A percentile compares a stretch with the other conserved stretches of the same genome.
phyloP scores from a whole-genome alignment of 2,113 vertebrate species.

The Dipodomys merriami region DNA sequence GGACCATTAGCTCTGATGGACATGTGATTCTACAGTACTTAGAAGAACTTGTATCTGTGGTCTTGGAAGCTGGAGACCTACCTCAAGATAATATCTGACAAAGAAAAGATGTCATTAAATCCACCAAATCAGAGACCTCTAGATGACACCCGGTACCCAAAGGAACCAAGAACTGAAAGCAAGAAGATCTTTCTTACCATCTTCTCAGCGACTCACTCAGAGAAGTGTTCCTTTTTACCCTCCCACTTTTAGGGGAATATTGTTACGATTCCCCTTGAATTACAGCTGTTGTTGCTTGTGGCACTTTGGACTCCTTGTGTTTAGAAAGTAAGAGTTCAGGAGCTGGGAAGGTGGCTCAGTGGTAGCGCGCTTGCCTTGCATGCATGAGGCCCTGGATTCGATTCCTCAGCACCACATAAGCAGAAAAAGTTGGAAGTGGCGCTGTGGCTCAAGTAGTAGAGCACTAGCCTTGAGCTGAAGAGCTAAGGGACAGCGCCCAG shows the following conservation, averaged over 20 bases:
- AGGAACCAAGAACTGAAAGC: background rate
- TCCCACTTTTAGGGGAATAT: background rate
- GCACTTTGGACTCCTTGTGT: background rate
- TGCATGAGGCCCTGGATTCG: no score
- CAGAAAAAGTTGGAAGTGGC: no score
- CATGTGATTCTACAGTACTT: background rate
- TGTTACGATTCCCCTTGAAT: background rate
- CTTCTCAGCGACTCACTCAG: background rate
- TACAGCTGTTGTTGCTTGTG: background rate
- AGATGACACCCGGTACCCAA: background rate
- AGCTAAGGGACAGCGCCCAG: no score
- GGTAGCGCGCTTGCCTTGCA: no score
- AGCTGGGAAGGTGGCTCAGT: no score
- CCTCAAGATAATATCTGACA: background rate
- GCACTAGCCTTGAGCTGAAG: no score
- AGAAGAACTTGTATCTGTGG: background rate
- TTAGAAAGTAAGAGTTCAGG: conserved; percentile 18
- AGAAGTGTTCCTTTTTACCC: background rate
- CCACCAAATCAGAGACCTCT: background rate
- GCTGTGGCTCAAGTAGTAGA: no score
- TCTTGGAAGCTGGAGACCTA: background rate
- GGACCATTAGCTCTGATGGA: background rate
- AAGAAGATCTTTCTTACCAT: background rate
- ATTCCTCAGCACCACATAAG: no score
- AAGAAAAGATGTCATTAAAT: background rate